Evolutionary conservation across 2,113 vertebrate species (phyloP).

Genomic region (Cavia porcellus): DNA sequence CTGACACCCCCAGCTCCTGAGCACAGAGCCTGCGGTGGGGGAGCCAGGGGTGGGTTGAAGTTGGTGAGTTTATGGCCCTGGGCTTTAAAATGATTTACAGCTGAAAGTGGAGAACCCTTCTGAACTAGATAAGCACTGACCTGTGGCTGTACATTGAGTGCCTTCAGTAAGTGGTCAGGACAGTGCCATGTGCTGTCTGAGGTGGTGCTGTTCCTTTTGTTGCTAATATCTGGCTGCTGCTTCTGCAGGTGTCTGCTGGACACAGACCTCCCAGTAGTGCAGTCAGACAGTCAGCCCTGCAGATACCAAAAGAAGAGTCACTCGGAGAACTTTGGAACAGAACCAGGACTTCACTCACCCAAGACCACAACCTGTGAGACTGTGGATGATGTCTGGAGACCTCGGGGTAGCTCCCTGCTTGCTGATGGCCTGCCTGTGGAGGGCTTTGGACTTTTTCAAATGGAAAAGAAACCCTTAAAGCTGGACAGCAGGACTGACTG

Average conservation of each 20-base stretch:
- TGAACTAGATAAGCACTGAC: background rate
- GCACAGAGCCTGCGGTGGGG: too few species aligned
- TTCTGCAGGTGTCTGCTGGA: constrained; percentile 86
- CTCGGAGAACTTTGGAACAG: constrained; percentile 76
- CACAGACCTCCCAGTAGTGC: constrained; percentile 85
- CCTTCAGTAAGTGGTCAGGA: rapidly evolving
- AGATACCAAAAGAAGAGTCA: constrained; percentile 91
- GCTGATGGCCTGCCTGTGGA: constrained; percentile 70
- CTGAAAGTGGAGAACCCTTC: background rate
- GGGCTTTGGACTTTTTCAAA: constrained; percentile 78
- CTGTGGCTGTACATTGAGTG: rapidly evolving
- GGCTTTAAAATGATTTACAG: background rate
- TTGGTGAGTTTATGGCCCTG: background rate
- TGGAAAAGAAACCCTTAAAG: constrained; percentile 67
- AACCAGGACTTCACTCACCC: constrained; percentile 62
- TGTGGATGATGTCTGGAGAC: constrained; percentile 67
- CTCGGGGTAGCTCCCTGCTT: constrained; percentile 55
- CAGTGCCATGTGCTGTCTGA: rapidly evolving
- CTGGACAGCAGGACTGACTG: constrained; percentile 72
- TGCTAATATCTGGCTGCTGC: too few species aligned
- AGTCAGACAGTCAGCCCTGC: constrained; percentile 86
- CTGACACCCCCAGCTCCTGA: too few species aligned
- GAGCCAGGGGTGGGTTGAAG: too few species aligned
- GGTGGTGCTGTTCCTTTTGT: too few species aligned
- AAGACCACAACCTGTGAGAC: constrained; percentile 72